Evolutionary conservation across 2,888 invertebrate genomes (phyloP), one percentile per base, ranked within the genome.

Genomic region (Uloborus plumipes): DNA sequence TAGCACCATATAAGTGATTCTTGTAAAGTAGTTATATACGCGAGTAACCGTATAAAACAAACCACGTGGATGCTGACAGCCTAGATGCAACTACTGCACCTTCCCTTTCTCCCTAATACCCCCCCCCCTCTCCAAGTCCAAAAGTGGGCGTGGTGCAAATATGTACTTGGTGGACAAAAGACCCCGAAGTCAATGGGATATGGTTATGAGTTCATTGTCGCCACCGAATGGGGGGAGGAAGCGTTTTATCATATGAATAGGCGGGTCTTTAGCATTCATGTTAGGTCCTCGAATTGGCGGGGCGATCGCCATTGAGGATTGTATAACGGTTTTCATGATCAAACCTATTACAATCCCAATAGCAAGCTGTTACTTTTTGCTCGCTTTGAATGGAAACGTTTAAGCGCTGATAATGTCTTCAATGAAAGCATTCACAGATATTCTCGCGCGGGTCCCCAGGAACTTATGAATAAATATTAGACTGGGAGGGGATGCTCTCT

Each of bases 101-200:
- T 39, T 39, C 39, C 39, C 39, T 39, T 39, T 39, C 39, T 9
- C 39, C 39, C 39, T 4, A 4, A 39, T 39, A 7, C 2, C 2
- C 16, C 39, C 9, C 39, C 62, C 39, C 62, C 16, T 61, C 58
- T 15, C 13, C 6, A 26, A 59, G 59, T n/a, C 47, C 20, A 20
- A 15, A 65, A 66, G 49, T 64, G 39, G 71, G 78, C 71, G 71
- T 65, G 64, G 20, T 61, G 58, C 39, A 64, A 70, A 69, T 61
- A 64, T 70, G 39, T 53, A 58, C 70, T 64, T 51, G 65, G 53
- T 20, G 18, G 53, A 81, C 75, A 81, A 81, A 71, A 50, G 75
- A 62, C 18, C 65, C 26, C 47, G 47, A 81, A 81, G 81, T 81
- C 81, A 81, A 81, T 81, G 71, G 81, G 81, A 75, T 81, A 75